Evolutionary conservation across 2,797 vertebrate genomes (phyloP), one percentile per base, ranked within the genome.

Genomic region (Rhyacichthys aspro): DNA sequence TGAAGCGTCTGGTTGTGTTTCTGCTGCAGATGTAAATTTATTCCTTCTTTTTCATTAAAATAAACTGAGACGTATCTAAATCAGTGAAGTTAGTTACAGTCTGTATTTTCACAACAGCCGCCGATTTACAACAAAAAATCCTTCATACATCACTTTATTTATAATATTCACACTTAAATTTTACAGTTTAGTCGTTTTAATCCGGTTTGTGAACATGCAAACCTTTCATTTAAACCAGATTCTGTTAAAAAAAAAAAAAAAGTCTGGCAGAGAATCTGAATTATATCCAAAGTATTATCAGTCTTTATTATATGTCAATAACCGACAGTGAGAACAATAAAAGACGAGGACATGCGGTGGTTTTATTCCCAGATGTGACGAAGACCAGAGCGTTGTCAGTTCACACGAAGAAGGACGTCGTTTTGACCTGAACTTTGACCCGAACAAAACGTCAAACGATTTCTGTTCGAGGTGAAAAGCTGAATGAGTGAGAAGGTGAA

Each of bases 31-130:
- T 89, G 86, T 86, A 89, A 89, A 91, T 93, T 86, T 91, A 90
- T 91, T 82, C 86, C 69, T 81, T 89, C 86, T n/a, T n/a, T n/a
- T 88, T 87, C 75, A 87, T 86, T 92, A 88, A 92, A 93, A 93
- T 88, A 88, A 87, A 91, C 90, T 92, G 86, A 72, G 84, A 86
- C 74, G 80, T 85, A 85, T 81, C 79, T 84, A 87, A 90, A 91
- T 86, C 62, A 81, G 78, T 84, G 23, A 5, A 28, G 71, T 76
- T 68, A 77, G 71, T 89, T 82, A 82, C 81, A 88, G 79, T 84
- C 82, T 86, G 19, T 88, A 88, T 90, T 58, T 89, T 89, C 86
- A 90, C 75, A 67, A 68, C 64, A 64, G 55, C 78, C 63, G 85
- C 56, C 70, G 86, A 89, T 76, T 79, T 70, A 76, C 62, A 72